Percentiles rank a stretch among this genome's conserved stretches.
Conservation (phyloP, 2,797 vertebrate species). For the Acanthurus leucopareius region DNA sequence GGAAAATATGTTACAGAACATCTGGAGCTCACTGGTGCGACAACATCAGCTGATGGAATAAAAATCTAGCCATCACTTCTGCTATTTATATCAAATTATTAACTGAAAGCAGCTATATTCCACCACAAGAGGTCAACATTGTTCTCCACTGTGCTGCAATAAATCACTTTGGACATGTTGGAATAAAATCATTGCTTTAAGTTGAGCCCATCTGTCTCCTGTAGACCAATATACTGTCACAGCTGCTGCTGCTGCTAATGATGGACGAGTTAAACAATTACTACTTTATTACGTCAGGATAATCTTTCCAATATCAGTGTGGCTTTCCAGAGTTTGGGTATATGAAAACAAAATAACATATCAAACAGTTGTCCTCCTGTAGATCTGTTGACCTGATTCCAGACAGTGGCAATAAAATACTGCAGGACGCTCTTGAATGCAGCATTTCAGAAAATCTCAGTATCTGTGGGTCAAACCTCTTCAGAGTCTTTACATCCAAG, state of each 20-base stretch:
- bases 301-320: neutral
- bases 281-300: neutral
- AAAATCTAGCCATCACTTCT: no score
- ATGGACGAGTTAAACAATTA: neutral
- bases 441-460: neutral
- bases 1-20: no score
- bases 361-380: neutral
- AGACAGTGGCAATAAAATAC: neutral
- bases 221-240: constrained; percentile 46
- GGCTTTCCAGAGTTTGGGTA: neutral
- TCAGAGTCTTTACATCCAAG: no score
- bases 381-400: neutral
- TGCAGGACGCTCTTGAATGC: no score
- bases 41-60: no score
- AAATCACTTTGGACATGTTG: neutral
- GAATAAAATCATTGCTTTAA: neutral
- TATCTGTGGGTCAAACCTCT: no score
- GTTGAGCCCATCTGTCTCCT: constrained; percentile 42
- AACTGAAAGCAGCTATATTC: neutral
- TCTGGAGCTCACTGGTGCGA: no score
- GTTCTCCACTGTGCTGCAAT: constrained; percentile 33
- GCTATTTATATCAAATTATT: no score
- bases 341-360: neutral
- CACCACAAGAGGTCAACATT: constrained; percentile 30
- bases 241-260: constrained; percentile 49